phyloP scores from a whole-genome alignment of 2,113 vertebrate genomes.

The Pangasianodon gigas region DNA sequence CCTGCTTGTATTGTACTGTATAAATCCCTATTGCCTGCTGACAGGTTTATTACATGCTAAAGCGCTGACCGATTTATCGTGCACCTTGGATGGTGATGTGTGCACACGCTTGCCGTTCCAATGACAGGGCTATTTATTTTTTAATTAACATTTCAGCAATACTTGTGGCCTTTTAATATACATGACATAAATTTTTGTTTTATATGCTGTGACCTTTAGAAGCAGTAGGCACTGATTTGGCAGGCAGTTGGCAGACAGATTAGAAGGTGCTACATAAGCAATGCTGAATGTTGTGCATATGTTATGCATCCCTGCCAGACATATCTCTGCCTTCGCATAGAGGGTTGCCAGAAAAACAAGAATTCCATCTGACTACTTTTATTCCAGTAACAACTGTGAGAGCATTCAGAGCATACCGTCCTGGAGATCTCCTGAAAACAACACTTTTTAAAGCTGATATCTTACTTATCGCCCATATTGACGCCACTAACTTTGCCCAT shows the following conservation, averaged over 20 bases:
- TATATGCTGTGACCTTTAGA: slow-evolving; percentile 35
- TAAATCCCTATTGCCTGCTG: slow-evolving; percentile 24
- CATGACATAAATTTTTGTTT: slow-evolving; percentile 18
- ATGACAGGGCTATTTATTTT: slow-evolving; percentile 17
- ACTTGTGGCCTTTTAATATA: slow-evolving; percentile 11
- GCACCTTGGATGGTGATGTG: not conserved
- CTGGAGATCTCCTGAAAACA: not conserved
- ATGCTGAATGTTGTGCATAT: not conserved
- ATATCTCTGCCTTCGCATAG: not conserved
- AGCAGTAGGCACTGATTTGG: not conserved
- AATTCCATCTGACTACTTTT: not conserved
- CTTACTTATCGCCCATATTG: not conserved
- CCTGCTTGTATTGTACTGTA: slow-evolving; percentile 10
- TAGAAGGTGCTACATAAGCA: slow-evolving; percentile 25
- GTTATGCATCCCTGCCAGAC: not conserved
- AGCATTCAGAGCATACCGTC: not conserved
- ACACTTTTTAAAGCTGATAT: not conserved
- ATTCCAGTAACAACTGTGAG: not conserved
- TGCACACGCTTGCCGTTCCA: not conserved
- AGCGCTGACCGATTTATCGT: slow-evolving; percentile 21
- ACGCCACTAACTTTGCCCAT: not conserved
- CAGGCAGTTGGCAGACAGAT: slow-evolving; percentile 1
- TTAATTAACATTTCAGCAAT: slow-evolving; percentile 7
- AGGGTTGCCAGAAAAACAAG: not conserved
- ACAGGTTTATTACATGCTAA: slow-evolving; percentile 39